Conservation (phyloP, 2,113 vertebrate species). For the Sterrhoptilus dennistouni region DNA sequence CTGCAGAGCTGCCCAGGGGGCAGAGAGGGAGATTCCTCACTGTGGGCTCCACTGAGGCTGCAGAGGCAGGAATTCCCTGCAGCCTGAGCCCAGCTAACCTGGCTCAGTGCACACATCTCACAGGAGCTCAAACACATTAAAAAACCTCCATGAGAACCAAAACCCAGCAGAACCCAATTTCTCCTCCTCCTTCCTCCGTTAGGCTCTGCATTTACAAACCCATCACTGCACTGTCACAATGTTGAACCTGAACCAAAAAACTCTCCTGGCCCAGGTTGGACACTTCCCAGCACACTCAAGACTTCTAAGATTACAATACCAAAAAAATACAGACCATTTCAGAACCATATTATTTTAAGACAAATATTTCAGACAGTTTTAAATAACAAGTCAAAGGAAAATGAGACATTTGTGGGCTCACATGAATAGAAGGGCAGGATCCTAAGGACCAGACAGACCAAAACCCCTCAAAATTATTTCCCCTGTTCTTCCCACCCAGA, state of each 20-base stretch:
- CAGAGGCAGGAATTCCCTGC: neutral
- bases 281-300: neutral
- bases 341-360: neutral
- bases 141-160: neutral
- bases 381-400: constrained; percentile 43
- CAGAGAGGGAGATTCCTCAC: fast-evolving
- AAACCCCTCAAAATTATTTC: neutral
- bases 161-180: neutral
- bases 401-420: neutral
- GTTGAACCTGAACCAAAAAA: neutral
- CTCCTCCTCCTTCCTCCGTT: neutral
- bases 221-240: neutral
- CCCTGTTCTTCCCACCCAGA: neutral
- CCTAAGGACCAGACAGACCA: neutral
- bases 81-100: neutral
- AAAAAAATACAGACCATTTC: neutral
- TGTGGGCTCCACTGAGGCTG: neutral
- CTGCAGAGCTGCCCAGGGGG: neutral
- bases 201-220: neutral
- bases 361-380: constrained; percentile 10
- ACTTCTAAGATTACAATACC: neutral
- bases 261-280: neutral
- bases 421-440: neutral
- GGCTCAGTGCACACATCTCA: neutral
- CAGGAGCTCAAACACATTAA: neutral